phyloP scores from a whole-genome alignment of 2,888 invertebrate genomes.

The Caenorhabditis sp. region DNA sequence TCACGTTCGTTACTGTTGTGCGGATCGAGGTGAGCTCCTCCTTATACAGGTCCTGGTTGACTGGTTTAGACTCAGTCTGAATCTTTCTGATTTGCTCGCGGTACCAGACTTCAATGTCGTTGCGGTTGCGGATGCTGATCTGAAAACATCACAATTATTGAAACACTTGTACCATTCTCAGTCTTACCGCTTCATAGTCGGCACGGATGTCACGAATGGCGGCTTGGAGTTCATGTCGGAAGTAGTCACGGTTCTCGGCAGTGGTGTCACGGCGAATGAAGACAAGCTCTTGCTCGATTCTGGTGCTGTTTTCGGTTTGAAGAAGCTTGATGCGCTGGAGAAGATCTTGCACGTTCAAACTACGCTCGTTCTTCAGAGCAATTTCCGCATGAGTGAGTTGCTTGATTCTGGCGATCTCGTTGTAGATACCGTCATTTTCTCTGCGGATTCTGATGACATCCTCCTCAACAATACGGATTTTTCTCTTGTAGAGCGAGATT shows the following conservation, averaged over 20 bases:
- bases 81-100: slow-evolving; percentile 53
- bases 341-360: slow-evolving; percentile 47
- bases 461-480: slow-evolving; percentile 72
- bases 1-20: slow-evolving; percentile 26
- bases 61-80: slow-evolving; percentile 25
- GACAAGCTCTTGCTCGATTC: slow-evolving; percentile 68
- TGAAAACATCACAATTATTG: slow-evolving; percentile 36
- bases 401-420: slow-evolving; percentile 81
- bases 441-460: slow-evolving; percentile 83
- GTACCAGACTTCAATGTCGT: slow-evolving; percentile 62
- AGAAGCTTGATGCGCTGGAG: slow-evolving; percentile 57
- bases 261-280: slow-evolving; percentile 85
- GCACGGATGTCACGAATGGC: slow-evolving; percentile 85
- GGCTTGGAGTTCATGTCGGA: slow-evolving; percentile 85
- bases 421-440: slow-evolving; percentile 82
- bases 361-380: slow-evolving; percentile 53
- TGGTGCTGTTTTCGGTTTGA: slow-evolving; percentile 54
- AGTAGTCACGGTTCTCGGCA: slow-evolving; percentile 85
- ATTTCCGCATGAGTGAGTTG: slow-evolving; percentile 46
- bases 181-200: slow-evolving; percentile 84
- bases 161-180: too few species aligned
- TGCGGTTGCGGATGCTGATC: slow-evolving; percentile 50
- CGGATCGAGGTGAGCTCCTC: slow-evolving; percentile 57
- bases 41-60: slow-evolving; percentile 45
- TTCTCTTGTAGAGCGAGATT: slow-evolving; percentile 78